Base-by-base conservation (phyloP, 2,888 invertebrate genomes). In the Apodemia zela region DNA sequence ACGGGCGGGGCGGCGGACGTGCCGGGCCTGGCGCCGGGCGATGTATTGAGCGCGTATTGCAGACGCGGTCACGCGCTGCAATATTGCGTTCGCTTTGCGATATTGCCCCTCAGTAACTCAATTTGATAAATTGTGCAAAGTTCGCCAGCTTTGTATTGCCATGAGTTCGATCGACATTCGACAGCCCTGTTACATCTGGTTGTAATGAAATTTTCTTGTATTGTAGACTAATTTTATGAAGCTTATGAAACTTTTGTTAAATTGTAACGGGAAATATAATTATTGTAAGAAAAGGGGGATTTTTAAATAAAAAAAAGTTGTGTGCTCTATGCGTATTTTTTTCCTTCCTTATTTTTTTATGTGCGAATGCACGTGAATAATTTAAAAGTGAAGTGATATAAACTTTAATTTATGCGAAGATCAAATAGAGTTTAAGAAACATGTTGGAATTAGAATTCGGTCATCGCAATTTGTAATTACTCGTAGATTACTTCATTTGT, bases 11-110 rank as follows among this genome's bases (percentile, higher is more conserved):
- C 79, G 82, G 84, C 82, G 84, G 84, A 85, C 87, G 89, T 86
- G 87, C 83, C 80, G 84, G 81, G 85, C 85, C 73, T 75, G 85
- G 85, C 87, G 87, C 87, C 88, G 87, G 85, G 85, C 90, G 90
- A 89, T 90, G 91, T 92, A 92, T 92, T 86, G 92, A 92, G 89
- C 92, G 92, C 87, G 90, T 87, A 87, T 89, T 91, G 89, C 90
- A 89, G 91, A 89, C 88, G 89, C 89, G 89, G 89, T 90, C 91
- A 90, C 89, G 91, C 90, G 90, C 89, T 89, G 91, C 91, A 90
- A 90, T 90, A 90, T 90, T 91, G 90, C 90, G 90, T 89, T 84
- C 89, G 86, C 85, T 85, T 80, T 82, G 80, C 88, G 87, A 89
- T 90, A 90, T 90, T 90, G 87, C 90, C 88, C 85, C 88, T 85